Base-by-base conservation (phyloP, 2,113 vertebrate genomes). In the Blennius ocellaris region DNA sequence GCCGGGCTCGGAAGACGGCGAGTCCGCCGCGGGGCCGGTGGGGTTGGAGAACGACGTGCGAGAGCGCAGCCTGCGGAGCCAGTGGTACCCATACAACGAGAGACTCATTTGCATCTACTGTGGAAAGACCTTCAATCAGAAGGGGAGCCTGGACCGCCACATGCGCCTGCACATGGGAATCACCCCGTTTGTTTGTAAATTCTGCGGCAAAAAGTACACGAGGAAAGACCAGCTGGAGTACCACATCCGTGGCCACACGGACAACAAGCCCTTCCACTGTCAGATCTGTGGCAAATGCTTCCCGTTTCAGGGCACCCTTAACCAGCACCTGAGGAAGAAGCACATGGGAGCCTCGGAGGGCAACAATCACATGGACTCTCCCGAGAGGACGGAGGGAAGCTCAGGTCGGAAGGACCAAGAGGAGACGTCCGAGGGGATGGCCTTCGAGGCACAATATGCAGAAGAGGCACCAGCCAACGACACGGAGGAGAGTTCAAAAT, bases 101-200 rank as follows among this genome's bases (percentile, higher is more conserved):
- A 94, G 98, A 88, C 88, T 99, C 43, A 96, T 99, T 84, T 99
- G 98, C 78, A 97, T 99, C 91, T 99, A 99, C 94, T 99, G 98
- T 56, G 97, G 97, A 5, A 99, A 99, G 88, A 98, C 97, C 78
- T 99, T 99, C 92, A 99, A 99, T 91, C 98, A 99, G 93, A 99
- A 99, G 79, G 98, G 98, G 65, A 99, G 97, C 83, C 95, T 99
- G 1, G 98, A 99, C 86, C 95, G 98, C 59, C 98, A 99, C 92
- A 99, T 99, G 98, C 95, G 98, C 6, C 88, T 99, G 63, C 98
- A 99, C 76, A 99, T 99, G 98, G 98, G 98, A 54, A 99, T 99
- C 89, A 99, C 98, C 17, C 98, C 98, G 8, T 99, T 99, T 3
- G 98, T 99, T 61, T 99, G 98, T 93, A 99, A 97, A 87, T 99